These are phyloP conservation scores for Pomacea maculata DNA, from an alignment of 1,140 invertebrate genomes.

Conservation along the genomic window DNA sequence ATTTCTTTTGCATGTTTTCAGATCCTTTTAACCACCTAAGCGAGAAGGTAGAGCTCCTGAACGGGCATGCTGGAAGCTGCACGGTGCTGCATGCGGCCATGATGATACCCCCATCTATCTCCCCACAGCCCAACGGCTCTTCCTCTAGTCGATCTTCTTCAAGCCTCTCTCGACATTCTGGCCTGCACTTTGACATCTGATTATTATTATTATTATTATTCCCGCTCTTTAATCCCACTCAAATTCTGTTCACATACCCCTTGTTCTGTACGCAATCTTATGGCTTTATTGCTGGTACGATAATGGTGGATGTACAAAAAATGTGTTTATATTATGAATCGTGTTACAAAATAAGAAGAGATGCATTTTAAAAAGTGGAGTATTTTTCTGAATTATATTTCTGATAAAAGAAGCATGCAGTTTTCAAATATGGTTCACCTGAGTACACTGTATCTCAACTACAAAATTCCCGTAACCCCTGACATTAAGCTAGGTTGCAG, in stretches of 20 bases:
- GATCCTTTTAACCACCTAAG: slow-evolving; percentile 6
- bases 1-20: neutral
- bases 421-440: no score
- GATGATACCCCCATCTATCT: neutral
- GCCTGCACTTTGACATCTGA: slow-evolving; percentile 18
- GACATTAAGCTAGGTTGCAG: no score
- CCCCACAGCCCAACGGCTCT: neutral
- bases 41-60: slow-evolving; percentile 17
- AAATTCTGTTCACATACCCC: neutral
- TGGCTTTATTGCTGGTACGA: neutral
- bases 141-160: slow-evolving; percentile 2
- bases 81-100: neutral
- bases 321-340: no score
- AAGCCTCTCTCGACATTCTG: slow-evolving; percentile 2
- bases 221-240: neutral
- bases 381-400: no score
- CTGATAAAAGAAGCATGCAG: no score
- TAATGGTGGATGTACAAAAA: no score
- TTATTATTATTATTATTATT: neutral
- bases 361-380: no score
- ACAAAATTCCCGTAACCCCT: no score
- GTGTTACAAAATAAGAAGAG: no score
- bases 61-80: slow-evolving; percentile 3
- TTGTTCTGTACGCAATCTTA: neutral
- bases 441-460: no score